Evolutionary conservation across 2,888 invertebrate species (phyloP), one percentile per base, ranked within the genome.

Genomic region (Ferdinandea cuprea): DNA sequence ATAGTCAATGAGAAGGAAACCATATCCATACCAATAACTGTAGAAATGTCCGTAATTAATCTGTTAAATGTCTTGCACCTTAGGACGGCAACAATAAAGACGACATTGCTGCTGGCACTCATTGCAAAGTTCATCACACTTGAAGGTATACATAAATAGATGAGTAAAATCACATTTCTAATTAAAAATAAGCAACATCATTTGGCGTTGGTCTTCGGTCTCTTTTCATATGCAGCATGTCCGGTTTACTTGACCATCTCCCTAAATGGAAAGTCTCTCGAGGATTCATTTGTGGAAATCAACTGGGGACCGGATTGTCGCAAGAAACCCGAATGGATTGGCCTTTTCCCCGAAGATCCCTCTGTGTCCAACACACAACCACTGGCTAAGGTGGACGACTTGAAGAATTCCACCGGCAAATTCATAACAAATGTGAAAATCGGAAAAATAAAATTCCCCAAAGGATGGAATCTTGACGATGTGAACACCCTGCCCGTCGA

Each of bases 391-490:
- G 85, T 90, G n/a, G 78, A 87, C 2, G 87, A 87, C 21, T 79
- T 88, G 2, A 91, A 91, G 79, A 89, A 93, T 25, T 91, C 93
- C 7, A 91, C 94, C 5, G 93, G 94, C 0, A 91, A 92, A 11
- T 68, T 88, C 19, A 68, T 85, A 28, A 89, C 88, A 32, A 85
- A 86, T 37, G 86, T 89, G 6, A 88, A 88, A 77, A 79, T 94
- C 32, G 93, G 94, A 0, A 92, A 92, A n/a, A 90, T 92, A 0
- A 88, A 91, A 71, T 89, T 94, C 66, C 94, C 94, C 0, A 93
- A 92, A 0, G 93, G 93, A 17, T 94, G 94, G 95, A 91, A 87
- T 91, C 93, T 87, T 15, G 88, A 90, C 85, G 89, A 90, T 50
- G 66, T 52, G 1, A 84, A 85, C 15, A 72, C 81, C 0, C 52